Base-by-base conservation (phyloP, 2,797 vertebrate genomes). In the Gallinago nigripennis region DNA sequence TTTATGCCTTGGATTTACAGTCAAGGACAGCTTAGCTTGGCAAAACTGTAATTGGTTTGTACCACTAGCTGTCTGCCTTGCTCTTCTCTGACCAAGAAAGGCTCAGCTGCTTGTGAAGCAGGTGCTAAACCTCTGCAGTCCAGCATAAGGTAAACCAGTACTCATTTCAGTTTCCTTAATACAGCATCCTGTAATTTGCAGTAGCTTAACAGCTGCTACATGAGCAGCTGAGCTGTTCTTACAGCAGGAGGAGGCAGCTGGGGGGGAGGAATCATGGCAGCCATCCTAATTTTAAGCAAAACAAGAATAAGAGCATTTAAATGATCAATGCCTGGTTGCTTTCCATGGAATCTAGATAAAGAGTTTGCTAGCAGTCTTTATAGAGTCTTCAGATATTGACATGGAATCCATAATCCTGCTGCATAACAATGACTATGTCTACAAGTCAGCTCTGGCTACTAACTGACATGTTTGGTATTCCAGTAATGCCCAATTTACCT, bases 191-290 rank as follows among this genome's bases (percentile, higher is more conserved):
- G 66, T 88, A 65, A 77, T 94, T 89, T 89, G 53, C 20, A 18
- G 75, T 58, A 77, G 78, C 5, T 90, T 84, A 86, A 64, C 95
- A 93, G 83, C 86, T 95, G 86, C 73, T 72, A 1, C 8, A 2
- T 37, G 45, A 94, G 83, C 92, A 94, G 90, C 92, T 95, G 88
- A 90, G 69, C 77, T 93, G 41, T 72, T 96, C 88, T 79, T 92
- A 46, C 48, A 92, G 46, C 43, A 85, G 46, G n/a, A 87, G 75
- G 58, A 65, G 78, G 65, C 82, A 95, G 84, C 91, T 96, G 92
- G 64, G 53, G 45, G 85, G 48, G 51, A 90, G 54, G 66, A 91
- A 56, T 66, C 48, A 19, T 68, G 71, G 75, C 86, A 95, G 35
- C 46, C 48, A 70, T 91, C 81, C 66, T 79, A 70, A 85, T 87